Percentiles rank a stretch among this genome's conserved stretches.
Conservation (phyloP, 1,140 invertebrate genomes). For the Pseudomyrmex cubaensis region DNA sequence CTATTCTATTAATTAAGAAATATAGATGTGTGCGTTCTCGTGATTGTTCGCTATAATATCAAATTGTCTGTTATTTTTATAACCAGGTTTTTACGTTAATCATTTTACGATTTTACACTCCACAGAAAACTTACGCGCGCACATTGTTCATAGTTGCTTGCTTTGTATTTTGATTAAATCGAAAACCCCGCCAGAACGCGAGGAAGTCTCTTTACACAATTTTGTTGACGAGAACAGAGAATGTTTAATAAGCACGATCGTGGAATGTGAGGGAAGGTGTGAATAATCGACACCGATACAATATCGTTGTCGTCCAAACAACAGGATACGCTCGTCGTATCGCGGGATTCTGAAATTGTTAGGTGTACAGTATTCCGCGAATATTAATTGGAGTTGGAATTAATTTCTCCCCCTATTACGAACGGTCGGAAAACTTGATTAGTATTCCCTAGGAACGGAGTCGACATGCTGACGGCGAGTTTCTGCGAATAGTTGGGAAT, state of each 20-base stretch:
- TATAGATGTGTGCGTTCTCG: background rate
- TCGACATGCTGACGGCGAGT: constrained; percentile 69
- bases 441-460: constrained; percentile 68
- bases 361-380: constrained; percentile 57
- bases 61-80: constrained; percentile 24
- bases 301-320: constrained; percentile 41
- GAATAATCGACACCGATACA: constrained; percentile 20
- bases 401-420: constrained; percentile 71
- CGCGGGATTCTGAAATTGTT: constrained; percentile 64
- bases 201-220: background rate
- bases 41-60: background rate
- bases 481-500: constrained; percentile 71
- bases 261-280: background rate
- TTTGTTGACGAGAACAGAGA: background rate
- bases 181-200: background rate
- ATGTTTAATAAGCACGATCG: constrained; percentile 17
- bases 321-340: constrained; percentile 45
- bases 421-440: constrained; percentile 73
- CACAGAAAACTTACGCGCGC: constrained; percentile 44
- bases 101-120: constrained; percentile 29
- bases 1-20: constrained; percentile 62
- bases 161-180: no score
- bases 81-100: constrained; percentile 33
- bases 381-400: constrained; percentile 79
- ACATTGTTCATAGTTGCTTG: no score